Conservation (phyloP, 2,113 vertebrate genomes). For the Phalacrocorax aristotelis region DNA sequence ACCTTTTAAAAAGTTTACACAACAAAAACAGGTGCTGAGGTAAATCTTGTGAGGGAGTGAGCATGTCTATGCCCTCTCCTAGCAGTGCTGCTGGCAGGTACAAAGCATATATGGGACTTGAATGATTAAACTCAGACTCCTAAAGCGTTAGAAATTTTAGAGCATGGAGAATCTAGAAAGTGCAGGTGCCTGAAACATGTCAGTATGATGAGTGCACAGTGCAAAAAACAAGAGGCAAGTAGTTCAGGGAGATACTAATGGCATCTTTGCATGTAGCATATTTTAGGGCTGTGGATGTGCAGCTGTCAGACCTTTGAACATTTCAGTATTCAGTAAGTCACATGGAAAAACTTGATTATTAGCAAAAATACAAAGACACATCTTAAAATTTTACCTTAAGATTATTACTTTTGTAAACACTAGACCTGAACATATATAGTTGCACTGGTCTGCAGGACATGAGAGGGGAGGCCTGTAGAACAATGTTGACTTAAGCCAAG, state of each 20-base stretch:
- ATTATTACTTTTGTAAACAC: neutral
- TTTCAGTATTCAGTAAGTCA: neutral
- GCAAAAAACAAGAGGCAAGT: neutral
- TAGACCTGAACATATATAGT: neutral
- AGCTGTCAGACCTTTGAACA: neutral
- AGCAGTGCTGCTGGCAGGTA: neutral
- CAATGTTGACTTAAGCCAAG: neutral
- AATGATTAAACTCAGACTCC: neutral
- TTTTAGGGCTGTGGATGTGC: neutral
- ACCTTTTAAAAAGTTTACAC: neutral
- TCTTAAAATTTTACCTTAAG: neutral
- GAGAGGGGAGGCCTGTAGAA: neutral
- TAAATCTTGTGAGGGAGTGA: neutral
- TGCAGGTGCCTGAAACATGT: neutral
- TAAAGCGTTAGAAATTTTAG: neutral
- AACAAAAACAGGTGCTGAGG: neutral
- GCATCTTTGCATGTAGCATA: neutral
- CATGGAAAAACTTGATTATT: neutral
- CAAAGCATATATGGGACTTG: neutral
- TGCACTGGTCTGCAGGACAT: neutral
- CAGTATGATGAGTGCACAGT: neutral
- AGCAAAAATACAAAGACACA: neutral
- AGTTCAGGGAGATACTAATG: neutral
- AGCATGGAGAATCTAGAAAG: neutral
- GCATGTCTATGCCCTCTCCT: neutral